A percentile compares a stretch with the other conserved stretches of the same genome.
phyloP scores from a whole-genome alignment of 2,797 vertebrate genomes.

The Gymnoscopelus braueri region DNA sequence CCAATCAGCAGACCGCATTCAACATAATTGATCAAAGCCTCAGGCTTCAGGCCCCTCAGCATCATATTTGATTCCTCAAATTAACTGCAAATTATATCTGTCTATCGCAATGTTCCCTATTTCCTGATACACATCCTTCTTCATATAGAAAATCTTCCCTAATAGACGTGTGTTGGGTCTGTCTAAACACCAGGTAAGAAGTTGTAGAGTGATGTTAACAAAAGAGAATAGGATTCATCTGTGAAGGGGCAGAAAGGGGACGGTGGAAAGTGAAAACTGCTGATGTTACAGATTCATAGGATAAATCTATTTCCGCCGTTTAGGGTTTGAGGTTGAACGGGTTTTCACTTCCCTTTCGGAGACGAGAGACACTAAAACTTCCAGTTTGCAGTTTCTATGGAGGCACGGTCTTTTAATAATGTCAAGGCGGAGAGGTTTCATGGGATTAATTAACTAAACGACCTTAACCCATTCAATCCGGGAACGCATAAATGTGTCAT shows the following conservation, averaged over 20 bases:
- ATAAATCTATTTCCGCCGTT: slow-evolving; percentile 46
- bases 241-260: slow-evolving; percentile 32
- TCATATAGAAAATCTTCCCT: slow-evolving; percentile 50
- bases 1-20: not conserved
- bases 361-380: slow-evolving; percentile 65
- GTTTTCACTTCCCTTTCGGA: slow-evolving; percentile 51
- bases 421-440: slow-evolving; percentile 77
- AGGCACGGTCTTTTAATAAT: slow-evolving; percentile 77
- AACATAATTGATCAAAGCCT: slow-evolving; percentile 37
- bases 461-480: too few species aligned
- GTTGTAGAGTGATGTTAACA: slow-evolving; percentile 32
- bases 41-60: slow-evolving; percentile 9
- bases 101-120: slow-evolving; percentile 23
- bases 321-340: slow-evolving; percentile 50
- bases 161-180: slow-evolving; percentile 31
- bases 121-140: slow-evolving; percentile 46
- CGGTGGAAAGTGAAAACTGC: slow-evolving; percentile 47
- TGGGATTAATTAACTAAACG: slow-evolving; percentile 80
- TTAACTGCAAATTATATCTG: slow-evolving; percentile 50
- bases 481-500: too few species aligned
- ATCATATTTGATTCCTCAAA: slow-evolving; percentile 22
- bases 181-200: slow-evolving; percentile 12
- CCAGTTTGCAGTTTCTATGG: slow-evolving; percentile 57
- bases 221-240: slow-evolving; percentile 38
- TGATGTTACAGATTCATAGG: slow-evolving; percentile 49